Conservation (phyloP, 2,113 vertebrate genomes). For the Beaufortia kweichowensis region DNA sequence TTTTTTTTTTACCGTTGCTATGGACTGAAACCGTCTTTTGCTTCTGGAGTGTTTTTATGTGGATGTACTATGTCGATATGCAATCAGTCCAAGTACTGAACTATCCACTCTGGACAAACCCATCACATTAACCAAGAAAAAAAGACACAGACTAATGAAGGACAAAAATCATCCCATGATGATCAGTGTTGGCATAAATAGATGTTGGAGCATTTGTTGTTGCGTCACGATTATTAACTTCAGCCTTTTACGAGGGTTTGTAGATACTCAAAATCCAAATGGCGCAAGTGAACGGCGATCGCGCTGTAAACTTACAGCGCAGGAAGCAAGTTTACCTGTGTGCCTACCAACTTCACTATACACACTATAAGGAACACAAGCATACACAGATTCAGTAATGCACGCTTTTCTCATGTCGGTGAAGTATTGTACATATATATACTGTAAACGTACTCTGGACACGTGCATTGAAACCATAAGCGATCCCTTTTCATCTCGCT, state of each 20-base stretch:
- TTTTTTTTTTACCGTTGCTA: constrained; percentile 60
- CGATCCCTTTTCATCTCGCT: constrained; percentile 25
- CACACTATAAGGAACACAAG: constrained; percentile 41
- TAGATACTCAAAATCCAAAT: constrained; percentile 42
- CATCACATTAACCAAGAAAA: constrained; percentile 48
- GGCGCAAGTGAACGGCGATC: constrained; percentile 42
- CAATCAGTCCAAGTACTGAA: constrained; percentile 53
- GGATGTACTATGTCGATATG: constrained; percentile 50
- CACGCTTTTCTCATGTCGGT: constrained; percentile 34
- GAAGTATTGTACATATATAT: constrained; percentile 52
- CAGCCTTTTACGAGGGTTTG: constrained; percentile 31
- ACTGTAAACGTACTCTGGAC: constrained; percentile 45
- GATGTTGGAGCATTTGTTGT: neutral
- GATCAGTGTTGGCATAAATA: constrained; percentile 25
- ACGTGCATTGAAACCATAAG: constrained; percentile 42
- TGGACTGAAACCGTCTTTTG: constrained; percentile 49
- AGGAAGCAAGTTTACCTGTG: constrained; percentile 47
- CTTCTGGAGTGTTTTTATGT: constrained; percentile 17
- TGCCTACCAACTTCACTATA: constrained; percentile 46
- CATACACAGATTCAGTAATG: constrained; percentile 36
- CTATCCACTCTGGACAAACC: constrained; percentile 30
- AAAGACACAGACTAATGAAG: constrained; percentile 24
- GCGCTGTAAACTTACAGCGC: constrained; percentile 45
- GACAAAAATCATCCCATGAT: constrained; percentile 17
- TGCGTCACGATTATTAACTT: constrained; percentile 39